phyloP scores from a whole-genome alignment of 2,113 vertebrate species.

The Cyanoramphus novaezelandiae region DNA sequence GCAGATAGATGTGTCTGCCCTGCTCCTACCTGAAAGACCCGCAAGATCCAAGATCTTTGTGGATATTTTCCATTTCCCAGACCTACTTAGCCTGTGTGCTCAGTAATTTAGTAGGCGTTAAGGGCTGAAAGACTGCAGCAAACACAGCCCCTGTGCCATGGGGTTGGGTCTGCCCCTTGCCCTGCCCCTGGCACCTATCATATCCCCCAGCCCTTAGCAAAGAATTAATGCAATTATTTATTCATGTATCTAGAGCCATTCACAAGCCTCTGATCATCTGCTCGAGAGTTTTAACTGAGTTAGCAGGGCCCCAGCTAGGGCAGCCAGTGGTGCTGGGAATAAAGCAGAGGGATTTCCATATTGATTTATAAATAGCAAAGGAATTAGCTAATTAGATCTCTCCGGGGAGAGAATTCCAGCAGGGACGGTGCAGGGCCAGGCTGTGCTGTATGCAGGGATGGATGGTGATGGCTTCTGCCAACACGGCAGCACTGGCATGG shows the following conservation, averaged over 20 bases:
- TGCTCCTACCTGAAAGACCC: not conserved
- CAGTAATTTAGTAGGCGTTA: slow-evolving; percentile 2
- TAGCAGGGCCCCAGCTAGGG: not conserved
- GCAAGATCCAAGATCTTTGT: not conserved
- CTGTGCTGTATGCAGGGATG: not conserved
- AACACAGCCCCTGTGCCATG: not conserved
- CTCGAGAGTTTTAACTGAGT: not conserved
- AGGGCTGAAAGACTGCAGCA: not conserved
- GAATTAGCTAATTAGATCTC: slow-evolving; percentile 70
- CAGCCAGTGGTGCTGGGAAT: not conserved
- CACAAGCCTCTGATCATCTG: not conserved
- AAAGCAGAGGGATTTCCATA: slow-evolving; percentile 22
- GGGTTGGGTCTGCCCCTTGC: not conserved
- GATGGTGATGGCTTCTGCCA: rapidly evolving
- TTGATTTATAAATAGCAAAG: slow-evolving; percentile 41
- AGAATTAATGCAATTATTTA: not conserved
- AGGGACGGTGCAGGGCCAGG: not conserved
- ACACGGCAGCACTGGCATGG: rapidly evolving
- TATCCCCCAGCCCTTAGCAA: not conserved
- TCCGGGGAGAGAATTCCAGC: slow-evolving; percentile 30
- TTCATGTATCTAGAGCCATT: not conserved
- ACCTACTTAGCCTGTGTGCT: not conserved
- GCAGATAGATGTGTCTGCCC: slow-evolving; percentile 16
- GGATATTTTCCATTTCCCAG: slow-evolving; percentile 22
- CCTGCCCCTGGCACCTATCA: not conserved